Conservation (phyloP, 2,888 invertebrate genomes). For the Chaetogeoica ovagalla region DNA sequence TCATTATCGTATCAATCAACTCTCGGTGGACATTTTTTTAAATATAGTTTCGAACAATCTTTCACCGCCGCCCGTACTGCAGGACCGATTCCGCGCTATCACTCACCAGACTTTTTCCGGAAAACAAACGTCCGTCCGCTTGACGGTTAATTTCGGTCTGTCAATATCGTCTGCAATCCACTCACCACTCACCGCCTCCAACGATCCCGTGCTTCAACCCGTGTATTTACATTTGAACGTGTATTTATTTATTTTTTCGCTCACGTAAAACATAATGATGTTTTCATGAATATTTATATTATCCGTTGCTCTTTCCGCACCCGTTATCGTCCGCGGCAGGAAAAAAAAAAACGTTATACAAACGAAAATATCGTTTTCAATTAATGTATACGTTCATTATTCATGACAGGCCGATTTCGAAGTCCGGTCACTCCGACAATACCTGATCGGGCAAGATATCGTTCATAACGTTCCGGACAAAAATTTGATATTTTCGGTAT, state of each 20-base stretch:
- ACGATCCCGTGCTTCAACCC: neutral
- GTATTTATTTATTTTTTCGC: neutral
- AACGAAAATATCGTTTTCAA: neutral
- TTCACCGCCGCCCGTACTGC: neutral
- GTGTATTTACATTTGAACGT: slow-evolving; percentile 28
- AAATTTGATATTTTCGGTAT: too few relatives aligned
- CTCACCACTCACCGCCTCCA: too few relatives aligned
- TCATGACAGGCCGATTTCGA: too few relatives aligned
- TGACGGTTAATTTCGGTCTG: slow-evolving; percentile 47
- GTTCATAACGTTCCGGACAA: too few relatives aligned
- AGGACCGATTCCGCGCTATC: slow-evolving; percentile 3
- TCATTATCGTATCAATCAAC: slow-evolving; percentile 40
- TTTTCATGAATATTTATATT: neutral
- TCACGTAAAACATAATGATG: neutral
- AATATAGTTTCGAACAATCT: slow-evolving; percentile 20
- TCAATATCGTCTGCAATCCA: slow-evolving; percentile 30
- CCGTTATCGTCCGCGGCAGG: too few relatives aligned
- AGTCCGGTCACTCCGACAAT: too few relatives aligned
- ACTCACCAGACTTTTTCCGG: slow-evolving; percentile 8
- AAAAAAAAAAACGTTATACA: neutral
- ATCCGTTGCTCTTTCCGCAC: neutral
- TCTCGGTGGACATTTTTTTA: slow-evolving; percentile 23
- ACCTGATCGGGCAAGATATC: too few relatives aligned
- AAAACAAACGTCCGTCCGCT: slow-evolving; percentile 40
- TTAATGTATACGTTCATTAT: too few relatives aligned